Conservation (phyloP, 2,113 vertebrate genomes). For the Cebidichthys violaceus region DNA sequence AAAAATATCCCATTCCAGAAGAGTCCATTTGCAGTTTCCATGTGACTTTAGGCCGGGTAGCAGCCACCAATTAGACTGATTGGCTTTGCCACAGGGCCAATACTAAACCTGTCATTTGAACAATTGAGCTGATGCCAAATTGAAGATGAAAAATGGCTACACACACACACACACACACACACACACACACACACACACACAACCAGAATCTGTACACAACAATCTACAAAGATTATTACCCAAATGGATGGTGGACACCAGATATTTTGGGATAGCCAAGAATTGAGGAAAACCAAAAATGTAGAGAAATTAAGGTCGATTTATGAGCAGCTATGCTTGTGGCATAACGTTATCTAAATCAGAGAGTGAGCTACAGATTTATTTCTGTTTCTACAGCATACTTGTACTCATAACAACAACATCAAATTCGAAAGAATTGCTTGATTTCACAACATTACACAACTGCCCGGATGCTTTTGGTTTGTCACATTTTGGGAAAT, state of each 20-base stretch:
- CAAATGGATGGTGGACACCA: neutral
- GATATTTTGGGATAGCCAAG: neutral
- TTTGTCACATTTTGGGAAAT: neutral
- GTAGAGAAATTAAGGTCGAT: neutral
- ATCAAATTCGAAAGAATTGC: neutral
- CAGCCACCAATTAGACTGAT: conserved; percentile 12
- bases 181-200: neutral
- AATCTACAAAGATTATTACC: neutral
- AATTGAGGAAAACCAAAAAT: neutral
- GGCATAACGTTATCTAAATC: neutral
- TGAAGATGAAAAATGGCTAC: neutral
- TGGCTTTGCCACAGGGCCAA: neutral
- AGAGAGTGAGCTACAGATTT: neutral
- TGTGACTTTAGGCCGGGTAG: neutral
- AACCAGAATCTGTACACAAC: neutral
- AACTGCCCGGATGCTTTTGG: neutral
- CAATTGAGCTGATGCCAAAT: neutral
- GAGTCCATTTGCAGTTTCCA: neutral
- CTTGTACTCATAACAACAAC: neutral
- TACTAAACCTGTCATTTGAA: conserved; percentile 21
- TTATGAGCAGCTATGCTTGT: neutral
- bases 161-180: no score
- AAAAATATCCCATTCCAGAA: conserved; percentile 2
- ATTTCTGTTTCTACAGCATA: neutral
- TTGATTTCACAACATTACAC: neutral